These are phyloP conservation scores for Aphidius gifuensis DNA, from an alignment of 1,140 invertebrate species.

Conservation along the genomic window DNA sequence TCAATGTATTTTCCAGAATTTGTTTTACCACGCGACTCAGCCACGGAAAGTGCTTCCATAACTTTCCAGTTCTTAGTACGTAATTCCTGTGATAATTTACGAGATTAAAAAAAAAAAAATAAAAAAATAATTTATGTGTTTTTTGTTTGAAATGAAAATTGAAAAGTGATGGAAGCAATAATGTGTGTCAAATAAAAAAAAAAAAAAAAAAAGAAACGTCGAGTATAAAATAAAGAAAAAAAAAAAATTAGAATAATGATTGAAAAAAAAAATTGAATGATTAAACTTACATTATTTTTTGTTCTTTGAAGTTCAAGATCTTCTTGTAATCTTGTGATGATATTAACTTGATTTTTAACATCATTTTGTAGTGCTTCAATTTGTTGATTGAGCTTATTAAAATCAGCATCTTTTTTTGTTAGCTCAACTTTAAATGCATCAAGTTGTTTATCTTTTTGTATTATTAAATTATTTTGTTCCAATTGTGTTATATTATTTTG, in stretches of 20 bases:
- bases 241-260: not conserved
- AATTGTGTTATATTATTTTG: conserved; percentile 35
- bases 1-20: conserved; percentile 47
- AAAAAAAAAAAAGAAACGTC: not conserved
- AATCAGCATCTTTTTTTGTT: conserved; percentile 48
- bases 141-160: conserved; percentile 10
- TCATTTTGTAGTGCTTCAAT: conserved; percentile 43
- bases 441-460: conserved; percentile 45
- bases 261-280: not conserved
- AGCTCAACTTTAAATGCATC: conserved; percentile 42
- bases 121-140: conserved; percentile 12
- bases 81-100: conserved; percentile 63
- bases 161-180: conserved; percentile 43
- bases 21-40: conserved; percentile 55
- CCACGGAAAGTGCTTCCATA: conserved; percentile 78
- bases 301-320: conserved; percentile 66
- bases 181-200: conserved; percentile 13
- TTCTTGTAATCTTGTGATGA: conserved; percentile 48
- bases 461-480: conserved; percentile 38
- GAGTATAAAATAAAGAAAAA: conserved; percentile 17
- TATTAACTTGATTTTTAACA: conserved; percentile 34
- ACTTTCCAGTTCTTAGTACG: conserved; percentile 84
- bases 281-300: conserved; percentile 74
- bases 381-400: conserved; percentile 51
- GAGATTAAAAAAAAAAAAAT: conserved; percentile 21